Base-by-base conservation (phyloP, 1,140 invertebrate genomes). In the Hesperophylax magnus region DNA sequence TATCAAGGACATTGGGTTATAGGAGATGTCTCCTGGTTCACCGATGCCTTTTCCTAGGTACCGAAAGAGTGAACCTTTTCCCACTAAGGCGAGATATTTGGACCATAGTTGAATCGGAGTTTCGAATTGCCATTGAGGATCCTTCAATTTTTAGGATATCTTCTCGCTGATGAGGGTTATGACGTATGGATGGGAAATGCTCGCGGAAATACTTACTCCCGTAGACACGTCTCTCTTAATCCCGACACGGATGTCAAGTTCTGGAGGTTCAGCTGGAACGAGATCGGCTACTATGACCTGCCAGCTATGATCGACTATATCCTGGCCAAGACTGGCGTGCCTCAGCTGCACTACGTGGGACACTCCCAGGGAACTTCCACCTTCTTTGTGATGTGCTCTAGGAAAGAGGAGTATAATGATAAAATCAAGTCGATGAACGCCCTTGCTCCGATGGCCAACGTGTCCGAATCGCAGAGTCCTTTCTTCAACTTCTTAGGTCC, bases 181-280 rank as follows among this genome's bases (percentile, higher is more conserved):
- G 94, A 95, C 84, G 93, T 95, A 0, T 95, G 94, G 94, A 84
- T 94, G 84, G 92, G 89, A 14, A 96, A 96, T 85, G 90, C 91
- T 20, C 90, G 95, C 80, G 95, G 95, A 18, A 96, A 95, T 83
- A 89, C 88, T 4, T 96, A 95, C 85, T 95, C 94, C 0, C 90
- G 90, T 79, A 90, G 89, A 34, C 94, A 95, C 84, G 86, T 86
- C 76, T 90, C 87, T n/a, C 18, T 77, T 4, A 76, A 91, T 24
- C 75, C 86, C 4, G 84, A 89, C 76, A 87, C 90, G 72, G 86
- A 91, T 58, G 85, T 86, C 9, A 86, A 87, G n/a, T 95, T 91
- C 81, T 95, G 93, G 93, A 85, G 91, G 78, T 94, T 92, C 85
- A 93, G 92, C 76, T 91, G 88, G 86, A 92, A 95, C 79, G 93